A percentile compares a stretch with the other conserved stretches of the same genome.
These are phyloP conservation scores for Leptocoma aspasia DNA, from an alignment of 2,113 vertebrate genomes.

Conservation along the genomic window DNA sequence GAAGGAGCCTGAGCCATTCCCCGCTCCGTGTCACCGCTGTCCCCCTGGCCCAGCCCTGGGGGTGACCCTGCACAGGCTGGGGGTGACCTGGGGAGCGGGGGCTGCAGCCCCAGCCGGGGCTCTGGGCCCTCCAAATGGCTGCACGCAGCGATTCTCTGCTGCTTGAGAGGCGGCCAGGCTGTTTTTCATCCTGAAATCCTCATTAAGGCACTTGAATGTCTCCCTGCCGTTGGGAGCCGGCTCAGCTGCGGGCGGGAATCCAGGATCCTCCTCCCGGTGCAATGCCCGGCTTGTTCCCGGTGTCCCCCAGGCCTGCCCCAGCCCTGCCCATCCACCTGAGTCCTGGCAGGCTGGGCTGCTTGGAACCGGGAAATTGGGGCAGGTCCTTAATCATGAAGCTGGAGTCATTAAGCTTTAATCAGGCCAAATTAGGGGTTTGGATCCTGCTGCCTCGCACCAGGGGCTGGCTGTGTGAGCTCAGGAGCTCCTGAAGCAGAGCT, in stretches of 20 bases:
- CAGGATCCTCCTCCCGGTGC: neutral
- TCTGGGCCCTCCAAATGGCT: neutral
- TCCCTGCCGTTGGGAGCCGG: neutral
- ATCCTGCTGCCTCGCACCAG: neutral
- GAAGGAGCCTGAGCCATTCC: accelerated
- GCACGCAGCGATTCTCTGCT: neutral
- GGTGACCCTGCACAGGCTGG: accelerated
- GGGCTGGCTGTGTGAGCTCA: neutral
- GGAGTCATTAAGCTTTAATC: conserved; percentile 19
- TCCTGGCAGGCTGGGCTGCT: neutral
- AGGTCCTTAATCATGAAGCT: neutral
- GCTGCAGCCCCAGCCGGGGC: neutral
- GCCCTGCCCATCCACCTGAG: neutral
- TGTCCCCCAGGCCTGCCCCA: neutral
- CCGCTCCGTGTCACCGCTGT: accelerated
- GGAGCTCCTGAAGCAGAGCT: neutral
- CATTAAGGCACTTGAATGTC: neutral
- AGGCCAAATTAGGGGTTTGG: neutral
- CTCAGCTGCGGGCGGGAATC: neutral
- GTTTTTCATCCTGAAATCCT: neutral
- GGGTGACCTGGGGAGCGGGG: neutral
- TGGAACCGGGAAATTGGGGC: neutral
- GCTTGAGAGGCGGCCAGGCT: neutral
- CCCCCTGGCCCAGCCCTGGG: accelerated
- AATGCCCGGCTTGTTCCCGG: neutral